Base-by-base conservation (phyloP, 2,888 invertebrate species). In the Orthosia incerta region DNA sequence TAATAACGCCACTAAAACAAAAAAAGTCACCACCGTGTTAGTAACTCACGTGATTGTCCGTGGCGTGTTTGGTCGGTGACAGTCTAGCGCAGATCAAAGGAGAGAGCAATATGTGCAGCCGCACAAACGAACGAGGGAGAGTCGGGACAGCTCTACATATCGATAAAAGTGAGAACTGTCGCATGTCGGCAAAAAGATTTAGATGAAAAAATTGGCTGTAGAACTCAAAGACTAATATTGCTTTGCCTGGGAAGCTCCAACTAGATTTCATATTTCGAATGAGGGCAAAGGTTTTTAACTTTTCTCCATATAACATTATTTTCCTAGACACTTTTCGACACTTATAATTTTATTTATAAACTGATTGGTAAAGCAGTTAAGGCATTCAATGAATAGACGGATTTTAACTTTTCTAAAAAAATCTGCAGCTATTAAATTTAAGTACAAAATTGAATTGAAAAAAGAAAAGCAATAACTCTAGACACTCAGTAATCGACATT, bases 71-170 rank as follows among this genome's bases (percentile, higher is more conserved):
- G 63, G 55, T 39, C 50, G 70, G 46, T 65, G 80, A 78, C 74
- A 80, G 57, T n/a, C 79, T 57, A 62, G 74, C 59, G 45, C 26
- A 92, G 90, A 93, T 94, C 93, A 94, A 94, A 94, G 90, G 83
- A 76, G 60, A 78, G 83, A 81, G 83, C 89, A 92, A 93, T 93
- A 93, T 93, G 92, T 80, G 89, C 86, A 89, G 72, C 13, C 70
- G 73, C 56, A 71, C 69, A 74, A 68, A 60, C 26, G 26, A 65
- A 74, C 76, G 86, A 45, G 53, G 55, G 50, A 11, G 12, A 51
- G 9, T 3, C 15, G 20, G 31, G 31, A 66, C 20, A 13, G 16
- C 16, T 23, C n/a, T 51, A 45, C 13, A 20, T 80, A 13, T 80
- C 77, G 80, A 77, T 74, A 53, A 53, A 65, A 39, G 0, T 48